These are phyloP conservation scores for Epizoanthus illoricatus DNA, from an alignment of 92 coral and sea anemone genomes.

Conservation along the genomic window DNA sequence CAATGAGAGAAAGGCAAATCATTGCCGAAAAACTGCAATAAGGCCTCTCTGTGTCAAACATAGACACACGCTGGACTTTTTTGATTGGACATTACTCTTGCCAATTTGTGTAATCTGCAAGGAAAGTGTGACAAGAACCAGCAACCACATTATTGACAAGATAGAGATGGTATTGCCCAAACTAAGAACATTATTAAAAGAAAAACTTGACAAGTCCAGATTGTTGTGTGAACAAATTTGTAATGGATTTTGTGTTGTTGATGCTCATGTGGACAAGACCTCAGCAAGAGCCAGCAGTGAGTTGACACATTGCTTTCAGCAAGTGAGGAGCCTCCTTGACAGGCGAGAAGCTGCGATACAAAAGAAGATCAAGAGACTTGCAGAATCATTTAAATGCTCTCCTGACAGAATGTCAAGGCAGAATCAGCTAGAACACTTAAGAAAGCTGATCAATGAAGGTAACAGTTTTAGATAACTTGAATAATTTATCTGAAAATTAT, in stretches of 20 bases:
- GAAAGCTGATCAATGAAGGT: conserved; percentile 29
- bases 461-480: no score
- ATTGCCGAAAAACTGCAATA: conserved; percentile 65
- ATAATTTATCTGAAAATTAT: no score
- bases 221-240: conserved; percentile 35
- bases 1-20: conserved; percentile 76
- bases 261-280: conserved; percentile 49
- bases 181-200: conserved; percentile 54
- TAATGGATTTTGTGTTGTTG: conserved; percentile 23
- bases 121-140: conserved; percentile 43
- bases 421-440: conserved; percentile 21
- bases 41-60: conserved; percentile 76
- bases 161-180: conserved; percentile 59
- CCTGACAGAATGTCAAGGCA: conserved; percentile 28
- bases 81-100: conserved; percentile 63
- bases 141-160: conserved; percentile 57
- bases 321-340: conserved; percentile 46
- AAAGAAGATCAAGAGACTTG: conserved; percentile 27
- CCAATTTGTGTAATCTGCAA: conserved; percentile 75
- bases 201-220: conserved; percentile 58
- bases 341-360: conserved; percentile 53
- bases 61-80: conserved; percentile 84
- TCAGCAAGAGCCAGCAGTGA: conserved; percentile 39
- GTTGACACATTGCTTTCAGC: conserved; percentile 44
- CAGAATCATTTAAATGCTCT: conserved; percentile 40